Conservation (phyloP, 2,797 vertebrate genomes). For the Alosa sapidissima region DNA sequence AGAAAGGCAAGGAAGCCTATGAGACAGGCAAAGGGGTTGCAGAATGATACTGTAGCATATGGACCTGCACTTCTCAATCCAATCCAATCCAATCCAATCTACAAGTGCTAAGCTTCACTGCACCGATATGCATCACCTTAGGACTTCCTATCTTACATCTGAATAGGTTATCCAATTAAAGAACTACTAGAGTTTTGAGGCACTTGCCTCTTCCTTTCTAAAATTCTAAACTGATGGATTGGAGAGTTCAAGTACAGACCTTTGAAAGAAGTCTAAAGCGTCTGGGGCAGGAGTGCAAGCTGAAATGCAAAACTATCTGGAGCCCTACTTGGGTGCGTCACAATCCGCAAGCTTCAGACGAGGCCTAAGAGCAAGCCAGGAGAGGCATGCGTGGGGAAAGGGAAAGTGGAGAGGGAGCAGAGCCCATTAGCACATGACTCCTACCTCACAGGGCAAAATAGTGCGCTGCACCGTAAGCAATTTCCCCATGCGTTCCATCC, state of each 20-base stretch:
- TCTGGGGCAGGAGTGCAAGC: neutral
- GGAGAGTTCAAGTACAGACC: conserved; percentile 15
- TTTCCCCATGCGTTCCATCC: conserved; percentile 22
- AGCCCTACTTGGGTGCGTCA: neutral
- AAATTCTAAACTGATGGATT: neutral
- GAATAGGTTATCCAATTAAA: neutral
- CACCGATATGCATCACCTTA: neutral
- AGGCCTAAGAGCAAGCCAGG: neutral
- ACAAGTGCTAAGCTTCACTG: neutral
- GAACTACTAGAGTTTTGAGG: neutral
- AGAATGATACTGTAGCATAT: neutral
- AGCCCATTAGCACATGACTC: conserved; percentile 21
- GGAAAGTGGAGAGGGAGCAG: neutral
- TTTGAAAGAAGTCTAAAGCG: neutral
- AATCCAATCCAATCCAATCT: neutral
- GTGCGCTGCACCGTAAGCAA: conserved; percentile 11
- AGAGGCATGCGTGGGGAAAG: conserved; percentile 5
- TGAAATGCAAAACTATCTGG: neutral
- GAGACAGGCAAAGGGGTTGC: neutral
- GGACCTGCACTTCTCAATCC: conserved; percentile 12
- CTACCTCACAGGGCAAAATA: neutral
- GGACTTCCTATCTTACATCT: neutral
- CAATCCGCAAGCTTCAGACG: neutral
- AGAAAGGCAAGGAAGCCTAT: neutral
- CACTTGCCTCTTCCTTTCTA: neutral